Evolutionary conservation across 1,140 invertebrate genomes (phyloP).

Genomic region (Argopecten irradians): DNA sequence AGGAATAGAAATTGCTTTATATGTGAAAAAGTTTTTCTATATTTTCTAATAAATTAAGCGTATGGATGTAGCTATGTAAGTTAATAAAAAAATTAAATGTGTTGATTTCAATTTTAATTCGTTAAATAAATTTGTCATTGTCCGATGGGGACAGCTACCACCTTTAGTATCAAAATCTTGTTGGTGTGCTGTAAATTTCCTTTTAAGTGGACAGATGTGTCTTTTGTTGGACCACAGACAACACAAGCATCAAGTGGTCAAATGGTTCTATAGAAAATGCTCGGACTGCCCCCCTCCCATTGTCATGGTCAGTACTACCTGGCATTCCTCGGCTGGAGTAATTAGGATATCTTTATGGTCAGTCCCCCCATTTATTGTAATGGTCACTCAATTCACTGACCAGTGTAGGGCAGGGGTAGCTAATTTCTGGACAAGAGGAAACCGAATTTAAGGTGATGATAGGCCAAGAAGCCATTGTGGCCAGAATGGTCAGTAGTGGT

Average conservation of each 20-base stretch:
- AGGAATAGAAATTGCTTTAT: too few species aligned
- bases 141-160: neutral
- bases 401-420: neutral
- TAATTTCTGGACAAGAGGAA: neutral
- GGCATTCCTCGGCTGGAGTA: neutral
- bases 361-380: neutral
- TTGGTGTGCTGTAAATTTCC: neutral
- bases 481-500: neutral
- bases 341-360: constrained; percentile 22
- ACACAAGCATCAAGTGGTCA: constrained; percentile 14
- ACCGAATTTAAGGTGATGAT: constrained; percentile 16
- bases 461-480: neutral
- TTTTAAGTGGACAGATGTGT: constrained; percentile 21
- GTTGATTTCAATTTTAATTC: constrained; percentile 12
- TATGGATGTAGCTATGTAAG: too few species aligned
- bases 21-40: too few species aligned
- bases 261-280: neutral
- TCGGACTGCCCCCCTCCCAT: neutral
- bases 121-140: constrained; percentile 11
- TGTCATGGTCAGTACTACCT: neutral
- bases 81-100: too few species aligned
- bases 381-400: constrained; percentile 15
- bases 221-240: neutral
- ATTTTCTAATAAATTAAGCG: too few species aligned
- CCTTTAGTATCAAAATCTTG: neutral